Evolutionary conservation across 1,140 invertebrate species (phyloP), one percentile per base, ranked within the genome.

Genomic region (Metaphire vulgaris): DNA sequence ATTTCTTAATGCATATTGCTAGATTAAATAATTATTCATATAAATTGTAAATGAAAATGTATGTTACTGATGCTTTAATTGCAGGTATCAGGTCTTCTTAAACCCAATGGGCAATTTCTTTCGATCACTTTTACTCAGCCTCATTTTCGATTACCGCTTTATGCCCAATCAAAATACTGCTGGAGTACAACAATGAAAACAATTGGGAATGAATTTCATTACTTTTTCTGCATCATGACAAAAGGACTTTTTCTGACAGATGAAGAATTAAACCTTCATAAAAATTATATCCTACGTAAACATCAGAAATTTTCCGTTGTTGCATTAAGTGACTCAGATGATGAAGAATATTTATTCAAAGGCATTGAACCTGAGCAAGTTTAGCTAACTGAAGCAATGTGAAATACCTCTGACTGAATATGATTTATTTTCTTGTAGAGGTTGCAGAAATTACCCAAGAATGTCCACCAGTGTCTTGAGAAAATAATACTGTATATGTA

Each of bases 41-140:
- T n/a, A n/a, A n/a, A n/a, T n/a, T n/a, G n/a, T n/a, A n/a, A n/a
- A n/a, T n/a, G n/a, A n/a, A 56, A 56, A 56, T 56, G 21, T 56
- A 56, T 56, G 6, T 6, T 56, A 56, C 6, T 34, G 6, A 26
- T n/a, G 1, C 32, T 74, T 32, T 32, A 1, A 31, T 76, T 80
- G 33, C 75, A 85, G 81, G 80, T 88, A 6, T 79, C 74, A 21
- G 68, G 79, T 41, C 80, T 88, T 32, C 78, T 89, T n/a, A 84
- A 81, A 68, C 77, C 80, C 1, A 78, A 75, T 65, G 88, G 88
- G n/a, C 80, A 82, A 56, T 89, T 89, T 78, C 82, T 89, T 65
- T 89, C 88, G 1, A 83, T 89, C 2, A 86, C 88, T 33, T 89
- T 89, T 80, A 81, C 83, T 28, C 87, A 89, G 78, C 87, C 88